phyloP scores from a whole-genome alignment of 1,140 invertebrate genomes.

The Cotesia typhae region DNA sequence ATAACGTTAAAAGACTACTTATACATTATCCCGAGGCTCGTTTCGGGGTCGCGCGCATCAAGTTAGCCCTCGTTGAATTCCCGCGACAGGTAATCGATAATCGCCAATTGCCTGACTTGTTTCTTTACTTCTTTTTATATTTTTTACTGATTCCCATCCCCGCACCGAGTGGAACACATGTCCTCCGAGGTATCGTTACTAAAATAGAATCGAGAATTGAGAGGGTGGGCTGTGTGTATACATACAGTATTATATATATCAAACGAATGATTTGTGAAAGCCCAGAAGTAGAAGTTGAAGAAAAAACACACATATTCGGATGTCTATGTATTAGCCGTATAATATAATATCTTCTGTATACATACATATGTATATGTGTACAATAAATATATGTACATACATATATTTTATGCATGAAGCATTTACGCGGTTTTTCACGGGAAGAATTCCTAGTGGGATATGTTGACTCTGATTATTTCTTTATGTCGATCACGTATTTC shows the following conservation, averaged over 20 bases:
- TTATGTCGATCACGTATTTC: slow-evolving; percentile 29
- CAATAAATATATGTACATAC: slow-evolving; percentile 22
- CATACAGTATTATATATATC: background rate
- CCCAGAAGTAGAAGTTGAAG: slow-evolving; percentile 34
- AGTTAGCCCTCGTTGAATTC: slow-evolving; percentile 30
- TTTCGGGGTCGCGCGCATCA: slow-evolving; percentile 19
- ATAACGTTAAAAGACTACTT: background rate
- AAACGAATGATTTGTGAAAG: slow-evolving; percentile 31
- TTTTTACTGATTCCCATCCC: background rate
- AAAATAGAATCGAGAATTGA: slow-evolving; percentile 26
- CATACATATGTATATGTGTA: slow-evolving; percentile 25
- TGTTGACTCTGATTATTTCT: slow-evolving; percentile 31
- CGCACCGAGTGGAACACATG: slow-evolving; percentile 30
- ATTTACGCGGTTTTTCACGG: slow-evolving; percentile 17
- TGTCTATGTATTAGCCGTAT: slow-evolving; percentile 5
- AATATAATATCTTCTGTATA: slow-evolving; percentile 12
- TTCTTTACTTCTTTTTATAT: slow-evolving; percentile 16
- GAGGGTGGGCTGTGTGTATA: slow-evolving; percentile 5
- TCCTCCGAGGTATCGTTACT: slow-evolving; percentile 30
- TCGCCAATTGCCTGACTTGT: slow-evolving; percentile 38
- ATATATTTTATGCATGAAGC: slow-evolving; percentile 25
- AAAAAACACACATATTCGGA: slow-evolving; percentile 3
- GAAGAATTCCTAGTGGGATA: slow-evolving; percentile 20
- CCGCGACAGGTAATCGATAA: slow-evolving; percentile 40
- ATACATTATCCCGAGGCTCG: background rate